Conservation (phyloP, 2,888 invertebrate species). For the Plutella xylostella region DNA sequence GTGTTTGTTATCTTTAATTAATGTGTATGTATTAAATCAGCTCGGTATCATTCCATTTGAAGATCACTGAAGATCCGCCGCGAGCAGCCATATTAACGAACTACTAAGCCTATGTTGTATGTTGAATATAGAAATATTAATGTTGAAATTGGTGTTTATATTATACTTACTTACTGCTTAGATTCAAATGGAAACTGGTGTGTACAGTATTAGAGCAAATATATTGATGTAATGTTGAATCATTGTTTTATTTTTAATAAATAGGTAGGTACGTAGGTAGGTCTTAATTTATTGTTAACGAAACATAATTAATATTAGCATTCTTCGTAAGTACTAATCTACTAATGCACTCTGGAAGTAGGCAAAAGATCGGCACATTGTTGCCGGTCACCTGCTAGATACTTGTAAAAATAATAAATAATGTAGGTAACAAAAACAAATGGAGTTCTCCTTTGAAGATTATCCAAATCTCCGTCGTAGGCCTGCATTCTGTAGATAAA, state of each 20-base stretch:
- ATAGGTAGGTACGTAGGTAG: too few species aligned
- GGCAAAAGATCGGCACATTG: too few species aligned
- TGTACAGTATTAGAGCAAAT: constrained; percentile 61
- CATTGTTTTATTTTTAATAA: constrained; percentile 34
- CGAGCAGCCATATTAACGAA: constrained; percentile 39
- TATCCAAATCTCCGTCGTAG: too few species aligned
- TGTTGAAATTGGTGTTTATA: constrained; percentile 39
- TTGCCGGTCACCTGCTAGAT: too few species aligned
- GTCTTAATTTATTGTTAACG: too few species aligned
- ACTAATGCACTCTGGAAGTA: too few species aligned
- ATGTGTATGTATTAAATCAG: constrained; percentile 32
- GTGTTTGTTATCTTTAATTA: constrained; percentile 22
- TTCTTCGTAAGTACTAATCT: too few species aligned
- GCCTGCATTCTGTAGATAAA: too few species aligned
- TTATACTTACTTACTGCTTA: constrained; percentile 31
- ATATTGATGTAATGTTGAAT: constrained; percentile 37
- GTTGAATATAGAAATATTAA: constrained; percentile 61
- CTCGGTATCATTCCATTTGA: constrained; percentile 60
- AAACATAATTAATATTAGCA: too few species aligned
- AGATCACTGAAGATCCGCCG: constrained; percentile 41
- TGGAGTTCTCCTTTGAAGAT: too few species aligned
- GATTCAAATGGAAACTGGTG: constrained; percentile 37
- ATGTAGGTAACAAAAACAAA: too few species aligned
- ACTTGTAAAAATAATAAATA: too few species aligned
- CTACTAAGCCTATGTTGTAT: constrained; percentile 44